Percentiles rank a stretch among this genome's conserved stretches.
phyloP scores from a whole-genome alignment of 53 echinoderm and acorn worm genomes.

The Echinarachnius parma region DNA sequence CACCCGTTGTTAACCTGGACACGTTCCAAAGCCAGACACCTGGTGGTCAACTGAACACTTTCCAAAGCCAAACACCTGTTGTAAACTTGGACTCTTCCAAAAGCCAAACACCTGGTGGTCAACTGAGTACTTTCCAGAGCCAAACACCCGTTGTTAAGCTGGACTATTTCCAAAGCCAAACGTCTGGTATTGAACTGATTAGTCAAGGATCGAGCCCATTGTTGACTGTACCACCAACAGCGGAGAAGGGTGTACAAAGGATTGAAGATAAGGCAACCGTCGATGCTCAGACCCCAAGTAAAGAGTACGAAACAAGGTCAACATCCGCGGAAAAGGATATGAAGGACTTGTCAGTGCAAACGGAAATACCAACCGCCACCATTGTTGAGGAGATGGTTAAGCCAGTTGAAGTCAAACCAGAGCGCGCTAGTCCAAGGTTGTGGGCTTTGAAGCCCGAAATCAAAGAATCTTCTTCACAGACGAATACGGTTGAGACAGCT shows the following conservation, averaged over 20 bases:
- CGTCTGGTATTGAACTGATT: background rate
- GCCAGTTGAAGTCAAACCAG: slow-evolving; percentile 20
- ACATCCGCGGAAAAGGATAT: slow-evolving; percentile 29
- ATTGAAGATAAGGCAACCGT: background rate
- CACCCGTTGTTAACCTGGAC: too few relatives aligned
- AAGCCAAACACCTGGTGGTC: slow-evolving; percentile 34
- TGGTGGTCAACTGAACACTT: too few relatives aligned
- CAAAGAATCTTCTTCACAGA: slow-evolving; percentile 24
- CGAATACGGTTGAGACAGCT: background rate
- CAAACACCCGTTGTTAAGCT: too few relatives aligned
- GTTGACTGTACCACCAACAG: background rate
- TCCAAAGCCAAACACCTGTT: too few relatives aligned
- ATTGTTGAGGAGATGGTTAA: slow-evolving; percentile 30
- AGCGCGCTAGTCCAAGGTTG: slow-evolving; percentile 6
- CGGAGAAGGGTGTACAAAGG: slow-evolving; percentile 22
- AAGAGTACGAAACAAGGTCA: background rate
- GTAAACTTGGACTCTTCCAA: too few relatives aligned
- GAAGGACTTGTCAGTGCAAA: slow-evolving; percentile 28
- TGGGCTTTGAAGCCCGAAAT: slow-evolving; percentile 1
- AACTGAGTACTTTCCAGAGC: too few relatives aligned
- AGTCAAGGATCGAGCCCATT: slow-evolving; percentile 26
- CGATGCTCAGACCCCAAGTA: slow-evolving; percentile 15
- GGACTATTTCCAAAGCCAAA: too few relatives aligned
- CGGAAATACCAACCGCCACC: slow-evolving; percentile 22
- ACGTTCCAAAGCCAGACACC: too few relatives aligned